Conservation (phyloP, 2,113 vertebrate species). For the Sardina pilchardus region DNA sequence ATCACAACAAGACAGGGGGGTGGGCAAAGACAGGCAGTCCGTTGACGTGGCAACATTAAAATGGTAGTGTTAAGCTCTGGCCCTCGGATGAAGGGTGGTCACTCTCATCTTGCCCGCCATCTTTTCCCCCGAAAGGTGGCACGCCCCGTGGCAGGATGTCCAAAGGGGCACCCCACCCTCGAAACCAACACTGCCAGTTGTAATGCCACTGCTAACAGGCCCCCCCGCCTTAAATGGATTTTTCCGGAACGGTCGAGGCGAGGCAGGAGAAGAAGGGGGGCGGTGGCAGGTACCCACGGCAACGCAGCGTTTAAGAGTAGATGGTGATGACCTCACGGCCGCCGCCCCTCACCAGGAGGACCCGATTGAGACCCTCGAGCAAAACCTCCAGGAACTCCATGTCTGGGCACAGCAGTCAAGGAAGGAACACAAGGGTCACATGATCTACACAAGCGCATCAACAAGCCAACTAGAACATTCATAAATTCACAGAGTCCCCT, state of each 20-base stretch:
- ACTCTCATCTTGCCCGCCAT: slow-evolving; percentile 17
- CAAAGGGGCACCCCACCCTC: slow-evolving; percentile 1
- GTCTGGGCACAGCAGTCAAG: slow-evolving; percentile 78
- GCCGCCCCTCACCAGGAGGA: slow-evolving; percentile 89
- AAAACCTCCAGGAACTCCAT: slow-evolving; percentile 98
- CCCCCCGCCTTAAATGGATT: slow-evolving; percentile 16
- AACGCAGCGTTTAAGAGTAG: slow-evolving; percentile 80
- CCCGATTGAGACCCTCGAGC: slow-evolving; percentile 89
- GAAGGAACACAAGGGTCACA: slow-evolving; percentile 13
- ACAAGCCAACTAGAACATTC: too few relatives aligned
- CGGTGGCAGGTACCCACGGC: background rate
- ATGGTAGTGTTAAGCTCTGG: slow-evolving; percentile 61
- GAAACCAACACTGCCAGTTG: slow-evolving; percentile 27
- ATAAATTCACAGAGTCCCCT: too few relatives aligned
- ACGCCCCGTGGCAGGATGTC: slow-evolving; percentile 22
- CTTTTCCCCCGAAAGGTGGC: slow-evolving; percentile 21
- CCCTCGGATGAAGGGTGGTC: slow-evolving; percentile 36
- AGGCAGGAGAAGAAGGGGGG: background rate
- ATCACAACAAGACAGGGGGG: slow-evolving; percentile 43
- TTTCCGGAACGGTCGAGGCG: slow-evolving; percentile 1
- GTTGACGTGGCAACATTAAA: slow-evolving; percentile 59
- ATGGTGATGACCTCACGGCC: slow-evolving; percentile 97
- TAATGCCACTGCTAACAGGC: slow-evolving; percentile 27
- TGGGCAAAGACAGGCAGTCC: slow-evolving; percentile 34
- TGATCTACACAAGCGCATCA: background rate